phyloP scores from a whole-genome alignment of 2,113 vertebrate genomes.

The Dromiciops gliroides region DNA sequence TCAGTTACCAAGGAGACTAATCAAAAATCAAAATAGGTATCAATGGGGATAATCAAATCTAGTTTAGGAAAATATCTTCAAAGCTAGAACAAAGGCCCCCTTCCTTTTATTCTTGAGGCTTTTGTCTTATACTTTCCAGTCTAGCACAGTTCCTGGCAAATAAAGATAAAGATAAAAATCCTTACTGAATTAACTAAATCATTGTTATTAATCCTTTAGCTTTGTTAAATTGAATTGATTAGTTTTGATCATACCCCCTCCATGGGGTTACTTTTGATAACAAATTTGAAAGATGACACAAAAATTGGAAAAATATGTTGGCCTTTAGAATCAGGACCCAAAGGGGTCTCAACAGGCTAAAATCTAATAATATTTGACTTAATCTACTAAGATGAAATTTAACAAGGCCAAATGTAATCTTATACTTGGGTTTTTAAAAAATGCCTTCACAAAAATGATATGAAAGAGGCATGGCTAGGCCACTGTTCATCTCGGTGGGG shows the following conservation, averaged over 20 bases:
- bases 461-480: background rate
- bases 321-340: background rate
- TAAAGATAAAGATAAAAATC: background rate
- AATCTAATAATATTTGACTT: background rate
- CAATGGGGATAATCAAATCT: background rate
- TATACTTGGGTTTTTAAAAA: background rate
- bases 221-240: background rate
- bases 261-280: background rate
- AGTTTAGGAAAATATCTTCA: background rate
- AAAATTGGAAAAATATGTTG: background rate
- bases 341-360: background rate
- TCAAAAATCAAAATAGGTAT: background rate
- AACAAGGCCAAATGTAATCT: background rate
- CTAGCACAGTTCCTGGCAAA: background rate
- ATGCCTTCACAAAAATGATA: background rate
- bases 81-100: background rate
- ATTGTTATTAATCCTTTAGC: background rate
- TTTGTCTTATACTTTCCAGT: background rate
- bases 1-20: background rate
- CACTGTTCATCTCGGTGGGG: too few species aligned
- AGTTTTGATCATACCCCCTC: background rate
- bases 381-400: background rate
- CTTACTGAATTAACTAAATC: background rate
- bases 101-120: background rate
- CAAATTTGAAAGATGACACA: background rate